Evolutionary conservation across 1,140 invertebrate species (phyloP), one percentile per base, ranked within the genome.

Genomic region (Drosophila insularis): DNA sequence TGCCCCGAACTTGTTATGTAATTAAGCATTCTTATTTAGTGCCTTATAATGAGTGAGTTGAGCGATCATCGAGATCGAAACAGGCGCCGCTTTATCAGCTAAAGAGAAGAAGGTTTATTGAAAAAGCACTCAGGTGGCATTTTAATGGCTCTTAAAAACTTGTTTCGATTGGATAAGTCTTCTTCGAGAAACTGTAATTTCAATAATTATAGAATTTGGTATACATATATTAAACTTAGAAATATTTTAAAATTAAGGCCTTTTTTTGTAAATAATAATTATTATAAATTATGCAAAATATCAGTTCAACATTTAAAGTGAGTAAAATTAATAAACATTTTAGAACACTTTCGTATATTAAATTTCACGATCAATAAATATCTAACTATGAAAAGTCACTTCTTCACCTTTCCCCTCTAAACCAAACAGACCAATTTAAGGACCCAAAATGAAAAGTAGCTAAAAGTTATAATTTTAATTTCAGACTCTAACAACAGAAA

Each of bases 391-490:
- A 27, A 27, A 0, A 27, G 10, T 35, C 7, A 5, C 32, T 35
- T 1, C 32, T 2, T 35, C 32, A 8, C 32, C 1, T 11, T 35
- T 10, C 32, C 10, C 2, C 43, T 21, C 17, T 50, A 14, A 17
- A 1, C 6, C 14, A 17, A 46, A 17, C 54, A 27, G 27, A 27
- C 27, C 40, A 19, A 43, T 23, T 31, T 8, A 46, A 35, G 27
- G 39, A 60, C 69, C 40, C 58, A 54, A 39, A 27, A 68, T 32
- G 46, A 55, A 70, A 65, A 71, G 67, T 56, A 68, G 43, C 65
- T 32, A 78, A 80, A 78, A 84, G 65, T 84, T 82, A 84, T 82
- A 84, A 85, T 85, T 80, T 84, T 62, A 73, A 85, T 80, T 84
- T 75, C 60, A 67, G 55, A 58, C 55, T 35, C 64, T 72, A 84